These are phyloP conservation scores for Rhabdornis inornatus DNA, from an alignment of 2,113 vertebrate species.

Conservation along the genomic window DNA sequence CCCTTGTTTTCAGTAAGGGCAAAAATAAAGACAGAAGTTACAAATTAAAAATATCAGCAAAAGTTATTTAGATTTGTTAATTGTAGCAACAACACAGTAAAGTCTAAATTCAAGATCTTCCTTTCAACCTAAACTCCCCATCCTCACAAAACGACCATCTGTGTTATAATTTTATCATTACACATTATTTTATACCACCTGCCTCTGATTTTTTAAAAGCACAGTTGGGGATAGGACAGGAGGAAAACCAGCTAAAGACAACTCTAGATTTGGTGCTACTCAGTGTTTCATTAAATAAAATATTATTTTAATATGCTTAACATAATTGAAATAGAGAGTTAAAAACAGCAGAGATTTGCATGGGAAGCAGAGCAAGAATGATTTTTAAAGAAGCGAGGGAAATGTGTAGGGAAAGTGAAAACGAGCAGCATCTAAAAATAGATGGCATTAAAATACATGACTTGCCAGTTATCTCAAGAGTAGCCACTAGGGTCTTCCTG, in stretches of 20 bases:
- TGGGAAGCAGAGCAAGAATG: background rate
- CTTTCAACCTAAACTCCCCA: background rate
- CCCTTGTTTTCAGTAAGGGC: background rate
- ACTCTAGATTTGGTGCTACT: background rate
- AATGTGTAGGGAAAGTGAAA: background rate
- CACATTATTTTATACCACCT: background rate
- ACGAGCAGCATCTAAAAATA: background rate
- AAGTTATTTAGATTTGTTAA: background rate
- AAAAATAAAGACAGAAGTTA: background rate
- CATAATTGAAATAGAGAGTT: background rate
- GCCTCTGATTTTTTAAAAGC: background rate
- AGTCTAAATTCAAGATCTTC: background rate
- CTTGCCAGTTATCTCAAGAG: background rate
- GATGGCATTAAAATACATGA: background rate
- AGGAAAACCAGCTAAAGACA: background rate
- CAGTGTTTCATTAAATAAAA: background rate
- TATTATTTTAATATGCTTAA: background rate
- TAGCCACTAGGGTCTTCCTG: background rate
- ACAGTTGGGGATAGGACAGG: background rate
- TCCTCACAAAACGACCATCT: background rate
- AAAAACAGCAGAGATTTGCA: background rate
- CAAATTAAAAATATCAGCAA: background rate
- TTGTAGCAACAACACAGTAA: background rate
- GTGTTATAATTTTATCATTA: background rate
- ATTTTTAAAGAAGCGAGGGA: background rate